A percentile compares a stretch with the other conserved stretches of the same genome.
Evolutionary conservation across 92 coral and sea anemone genomes (phyloP).

Genomic region (Metridium senile): DNA sequence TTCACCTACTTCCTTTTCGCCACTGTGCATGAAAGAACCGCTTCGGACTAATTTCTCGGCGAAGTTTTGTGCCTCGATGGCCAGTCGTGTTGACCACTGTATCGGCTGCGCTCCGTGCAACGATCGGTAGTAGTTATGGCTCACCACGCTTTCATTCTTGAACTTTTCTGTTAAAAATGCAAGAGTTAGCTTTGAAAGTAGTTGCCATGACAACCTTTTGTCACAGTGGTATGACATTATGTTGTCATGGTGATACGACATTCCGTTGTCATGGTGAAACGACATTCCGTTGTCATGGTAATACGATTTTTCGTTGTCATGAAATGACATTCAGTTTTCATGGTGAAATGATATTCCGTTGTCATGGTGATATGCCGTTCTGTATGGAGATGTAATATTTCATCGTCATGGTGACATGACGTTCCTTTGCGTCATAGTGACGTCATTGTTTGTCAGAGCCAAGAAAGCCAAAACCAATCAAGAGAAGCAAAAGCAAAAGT

Average conservation of each 20-base stretch:
- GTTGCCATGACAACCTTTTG: constrained; percentile 21
- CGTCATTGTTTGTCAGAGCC: constrained; percentile 33
- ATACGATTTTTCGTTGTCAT: not conserved
- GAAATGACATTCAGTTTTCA: not conserved
- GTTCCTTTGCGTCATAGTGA: constrained; percentile 17
- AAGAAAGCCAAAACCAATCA: constrained; percentile 36
- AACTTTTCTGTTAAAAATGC: constrained; percentile 71
- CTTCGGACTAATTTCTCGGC: constrained; percentile 83
- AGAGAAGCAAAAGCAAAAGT: constrained; percentile 30
- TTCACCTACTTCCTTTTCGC: constrained; percentile 87
- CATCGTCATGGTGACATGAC: constrained; percentile 5
- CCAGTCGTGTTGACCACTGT: constrained; percentile 79
- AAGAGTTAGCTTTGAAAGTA: constrained; percentile 35
- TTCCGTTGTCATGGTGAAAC: not conserved
- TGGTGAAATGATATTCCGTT: not conserved
- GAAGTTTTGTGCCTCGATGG: constrained; percentile 92
- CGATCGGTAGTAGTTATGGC: constrained; percentile 98
- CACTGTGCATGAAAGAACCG: constrained; percentile 86
- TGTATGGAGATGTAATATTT: not conserved
- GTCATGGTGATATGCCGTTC: constrained; percentile 10
- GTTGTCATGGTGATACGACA: constrained; percentile 4
- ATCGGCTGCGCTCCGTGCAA: constrained; percentile 88
- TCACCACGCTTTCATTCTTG: constrained; percentile 88
- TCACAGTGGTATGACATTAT: not conserved
- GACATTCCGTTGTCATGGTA: constrained; percentile 3